Conservation (phyloP, 2,797 vertebrate genomes). For the Pempheris klunzingeri region DNA sequence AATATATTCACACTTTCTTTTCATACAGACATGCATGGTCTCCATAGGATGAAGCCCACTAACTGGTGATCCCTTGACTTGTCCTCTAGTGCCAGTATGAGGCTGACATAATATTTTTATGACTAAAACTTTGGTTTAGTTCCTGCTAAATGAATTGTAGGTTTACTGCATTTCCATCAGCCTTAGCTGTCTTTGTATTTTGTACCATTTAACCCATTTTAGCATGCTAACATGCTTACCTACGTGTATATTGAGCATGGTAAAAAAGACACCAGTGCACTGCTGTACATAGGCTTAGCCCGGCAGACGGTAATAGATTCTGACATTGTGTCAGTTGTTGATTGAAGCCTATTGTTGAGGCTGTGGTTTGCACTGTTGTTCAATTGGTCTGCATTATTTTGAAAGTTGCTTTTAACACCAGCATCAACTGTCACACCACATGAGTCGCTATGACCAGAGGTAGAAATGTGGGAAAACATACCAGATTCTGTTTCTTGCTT, state of each 20-base stretch:
- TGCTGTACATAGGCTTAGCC: not conserved
- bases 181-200: not conserved
- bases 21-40: not conserved
- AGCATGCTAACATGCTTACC: not conserved
- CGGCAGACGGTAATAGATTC: not conserved
- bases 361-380: not conserved
- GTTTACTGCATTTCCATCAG: not conserved
- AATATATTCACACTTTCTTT: too few relatives aligned
- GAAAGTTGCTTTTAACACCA: not conserved
- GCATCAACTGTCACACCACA: not conserved
- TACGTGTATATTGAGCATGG: not conserved
- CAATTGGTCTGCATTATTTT: not conserved
- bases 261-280: too few relatives aligned
- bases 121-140: not conserved
- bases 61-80: not conserved
- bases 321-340: not conserved
- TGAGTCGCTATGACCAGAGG: not conserved
- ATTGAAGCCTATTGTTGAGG: not conserved
- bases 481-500: too few relatives aligned
- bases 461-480: not conserved
- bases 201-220: not conserved
- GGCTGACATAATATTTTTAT: too few relatives aligned
- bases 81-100: not conserved
- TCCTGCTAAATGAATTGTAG: slow-evolving; percentile 1
- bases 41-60: not conserved